These are phyloP conservation scores for Trypoxylon attenuatum DNA, from an alignment of 2,888 invertebrate species.

Conservation along the genomic window DNA sequence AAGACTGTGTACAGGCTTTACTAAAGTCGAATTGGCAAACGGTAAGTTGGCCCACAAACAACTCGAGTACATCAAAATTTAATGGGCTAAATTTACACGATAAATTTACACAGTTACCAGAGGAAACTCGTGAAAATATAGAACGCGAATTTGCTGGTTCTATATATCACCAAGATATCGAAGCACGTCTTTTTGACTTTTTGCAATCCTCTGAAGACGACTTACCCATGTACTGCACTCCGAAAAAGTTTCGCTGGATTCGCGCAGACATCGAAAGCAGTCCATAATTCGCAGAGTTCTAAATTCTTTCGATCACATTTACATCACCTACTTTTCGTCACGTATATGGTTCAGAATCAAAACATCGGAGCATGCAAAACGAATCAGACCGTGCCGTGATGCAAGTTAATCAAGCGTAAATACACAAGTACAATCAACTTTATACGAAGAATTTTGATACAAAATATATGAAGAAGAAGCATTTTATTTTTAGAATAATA, in stretches of 20 bases:
- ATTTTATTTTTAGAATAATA: too few species aligned
- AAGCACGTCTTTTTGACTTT: slow-evolving; percentile 53
- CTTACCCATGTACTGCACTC: slow-evolving; percentile 59
- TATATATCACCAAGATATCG: slow-evolving; percentile 53
- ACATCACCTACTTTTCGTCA: background rate
- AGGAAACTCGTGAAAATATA: slow-evolving; percentile 45
- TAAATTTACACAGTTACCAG: slow-evolving; percentile 42
- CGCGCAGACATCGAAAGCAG: slow-evolving; percentile 35
- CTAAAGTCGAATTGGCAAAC: slow-evolving; percentile 44
- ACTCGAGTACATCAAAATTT: background rate
- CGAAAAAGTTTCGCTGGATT: slow-evolving; percentile 45
- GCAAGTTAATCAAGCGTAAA: too few species aligned
- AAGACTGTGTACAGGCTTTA: slow-evolving; percentile 44
- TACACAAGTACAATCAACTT: too few species aligned
- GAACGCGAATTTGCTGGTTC: slow-evolving; percentile 51
- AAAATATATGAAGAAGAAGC: too few species aligned
- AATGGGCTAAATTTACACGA: too few species aligned
- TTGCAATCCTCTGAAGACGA: slow-evolving; percentile 53
- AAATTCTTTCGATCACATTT: background rate
- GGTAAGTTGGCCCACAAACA: slow-evolving; percentile 34
- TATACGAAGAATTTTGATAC: too few species aligned
- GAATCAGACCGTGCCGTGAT: too few species aligned
- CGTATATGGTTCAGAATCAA: too few species aligned
- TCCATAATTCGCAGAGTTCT: slow-evolving; percentile 33
- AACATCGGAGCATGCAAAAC: too few species aligned